A percentile compares a stretch with the other conserved stretches of the same genome.
Conservation (phyloP, 2,888 invertebrate species). For the Cantharis nigra region DNA sequence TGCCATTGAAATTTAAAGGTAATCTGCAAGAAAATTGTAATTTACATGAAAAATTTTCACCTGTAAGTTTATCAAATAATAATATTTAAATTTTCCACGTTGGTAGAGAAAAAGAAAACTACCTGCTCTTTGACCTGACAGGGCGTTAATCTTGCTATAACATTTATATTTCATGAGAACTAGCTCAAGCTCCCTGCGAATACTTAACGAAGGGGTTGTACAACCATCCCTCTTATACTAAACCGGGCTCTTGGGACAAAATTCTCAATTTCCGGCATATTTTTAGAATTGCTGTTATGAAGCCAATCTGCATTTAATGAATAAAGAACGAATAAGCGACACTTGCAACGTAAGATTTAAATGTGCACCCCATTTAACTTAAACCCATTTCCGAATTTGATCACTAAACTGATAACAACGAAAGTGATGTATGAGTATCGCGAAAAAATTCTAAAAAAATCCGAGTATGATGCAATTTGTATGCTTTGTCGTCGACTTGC, state of each 20-base stretch:
- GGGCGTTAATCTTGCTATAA: constrained; percentile 32
- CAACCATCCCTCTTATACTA: constrained; percentile 37
- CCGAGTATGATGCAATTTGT: not conserved
- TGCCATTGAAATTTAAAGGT: not conserved
- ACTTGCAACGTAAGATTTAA: constrained; percentile 31
- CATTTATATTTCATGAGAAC: constrained; percentile 36
- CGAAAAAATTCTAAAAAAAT: not conserved
- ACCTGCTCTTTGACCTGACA: constrained; percentile 27
- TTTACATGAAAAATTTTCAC: not conserved
- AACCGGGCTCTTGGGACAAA: constrained; percentile 47
- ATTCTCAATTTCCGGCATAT: constrained; percentile 50
- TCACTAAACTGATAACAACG: constrained; percentile 20
- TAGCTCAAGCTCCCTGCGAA: constrained; percentile 22
- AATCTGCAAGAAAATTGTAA: not conserved
- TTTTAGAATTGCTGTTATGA: constrained; percentile 33
- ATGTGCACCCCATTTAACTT: constrained; percentile 35
- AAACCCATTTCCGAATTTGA: constrained; percentile 38
- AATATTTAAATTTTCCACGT: not conserved
- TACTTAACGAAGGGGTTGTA: constrained; percentile 32
- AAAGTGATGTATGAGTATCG: constrained; percentile 31
- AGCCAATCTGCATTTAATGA: constrained; percentile 32
- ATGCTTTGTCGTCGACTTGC: not conserved
- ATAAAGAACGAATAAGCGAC: constrained; percentile 24
- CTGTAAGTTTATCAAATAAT: not conserved
- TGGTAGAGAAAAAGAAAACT: constrained; percentile 8